Base-by-base conservation (phyloP, 2,797 vertebrate species). In the Lithobates sylvaticus region DNA sequence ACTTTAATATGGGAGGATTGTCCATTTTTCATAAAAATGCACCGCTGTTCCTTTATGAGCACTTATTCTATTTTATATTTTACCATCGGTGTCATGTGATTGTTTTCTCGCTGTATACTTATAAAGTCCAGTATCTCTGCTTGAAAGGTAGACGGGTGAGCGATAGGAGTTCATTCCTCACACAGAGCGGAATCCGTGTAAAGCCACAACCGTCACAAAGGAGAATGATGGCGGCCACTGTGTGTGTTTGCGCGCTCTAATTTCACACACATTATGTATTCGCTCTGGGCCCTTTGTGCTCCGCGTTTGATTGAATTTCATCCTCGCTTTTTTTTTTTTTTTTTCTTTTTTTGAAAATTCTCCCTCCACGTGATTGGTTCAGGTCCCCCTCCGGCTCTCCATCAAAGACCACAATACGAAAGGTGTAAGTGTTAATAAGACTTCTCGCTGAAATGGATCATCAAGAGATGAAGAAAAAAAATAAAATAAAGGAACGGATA, bases 221-320 rank as follows among this genome's bases (percentile, higher is more conserved):
- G 34, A 67, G 72, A 71, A 82, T 74, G 77, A 54, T 68, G 36
- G 86, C 79, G 81, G 86, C 78, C 81, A 58, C 69, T 21, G 50
- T 54, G 75, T 32, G 50, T 79, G 76, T 78, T 78, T 83, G 67
- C 9, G 76, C 68, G 81, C 76, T 83, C 69, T 83, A 83, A 87
- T 87, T 87, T 87, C 86, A 87, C 86, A 83, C 86, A 74, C 61
- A 83, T 87, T 87, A 87, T 87, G 76, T 68, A 78, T 83, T 68
- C 23, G 81, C 86, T 83, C 80, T 12, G 75, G 86, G 86, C 86
- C 64, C 50, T 79, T 83, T 83, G 78, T 78, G 50, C 85, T 77
- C 39, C 39, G 39, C 50, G 76, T 42, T 83, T 87, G 86, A 87
- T 87, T 87, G 81, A 87, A 87, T 87, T 87, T 87, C 58, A 74